A percentile compares a stretch with the other conserved stretches of the same genome.
phyloP scores from a whole-genome alignment of 2,797 vertebrate species.

The Paratrypauchen microcephalus region DNA sequence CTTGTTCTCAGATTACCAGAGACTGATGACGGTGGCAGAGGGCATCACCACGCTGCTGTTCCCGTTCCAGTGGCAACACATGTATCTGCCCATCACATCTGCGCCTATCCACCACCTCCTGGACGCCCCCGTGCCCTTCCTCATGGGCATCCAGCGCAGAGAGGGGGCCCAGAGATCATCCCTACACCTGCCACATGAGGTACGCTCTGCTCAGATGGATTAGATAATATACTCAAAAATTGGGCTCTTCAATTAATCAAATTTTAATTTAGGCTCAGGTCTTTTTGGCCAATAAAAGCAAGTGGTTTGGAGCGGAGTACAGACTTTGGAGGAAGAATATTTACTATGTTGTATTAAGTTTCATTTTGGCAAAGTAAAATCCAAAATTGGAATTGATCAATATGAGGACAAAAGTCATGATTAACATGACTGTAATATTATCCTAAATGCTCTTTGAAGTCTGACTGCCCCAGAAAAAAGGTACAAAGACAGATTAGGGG shows the following conservation, averaged over 20 bases:
- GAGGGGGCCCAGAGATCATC: conserved; percentile 91
- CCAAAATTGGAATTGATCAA: too few relatives aligned
- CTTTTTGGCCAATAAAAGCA: too few relatives aligned
- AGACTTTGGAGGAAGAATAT: too few relatives aligned
- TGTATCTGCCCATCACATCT: conserved; percentile 95
- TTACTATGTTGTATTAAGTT: too few relatives aligned
- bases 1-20: conserved; percentile 88
- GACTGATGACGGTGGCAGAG: conserved; percentile 94
- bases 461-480: conserved; percentile 58
- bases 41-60: conserved; percentile 91
- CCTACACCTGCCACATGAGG: conserved; percentile 96
- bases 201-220: conserved; percentile 42
- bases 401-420: too few relatives aligned
- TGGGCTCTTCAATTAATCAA: too few relatives aligned
- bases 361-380: too few relatives aligned
- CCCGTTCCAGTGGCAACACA: conserved; percentile 98
- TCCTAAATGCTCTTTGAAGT: conserved; percentile 64
- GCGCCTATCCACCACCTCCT: conserved; percentile 92
- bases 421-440: conserved; percentile 35
- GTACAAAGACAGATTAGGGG: conserved; percentile 22
- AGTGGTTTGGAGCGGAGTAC: too few relatives aligned
- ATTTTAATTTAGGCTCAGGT: too few relatives aligned
- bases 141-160: conserved; percentile 94
- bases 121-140: conserved; percentile 94
- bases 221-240: not conserved